Percentiles rank a stretch among this genome's conserved stretches.
Evolutionary conservation across 2,888 invertebrate genomes (phyloP).

Genomic region (Cheilosia variabilis): DNA sequence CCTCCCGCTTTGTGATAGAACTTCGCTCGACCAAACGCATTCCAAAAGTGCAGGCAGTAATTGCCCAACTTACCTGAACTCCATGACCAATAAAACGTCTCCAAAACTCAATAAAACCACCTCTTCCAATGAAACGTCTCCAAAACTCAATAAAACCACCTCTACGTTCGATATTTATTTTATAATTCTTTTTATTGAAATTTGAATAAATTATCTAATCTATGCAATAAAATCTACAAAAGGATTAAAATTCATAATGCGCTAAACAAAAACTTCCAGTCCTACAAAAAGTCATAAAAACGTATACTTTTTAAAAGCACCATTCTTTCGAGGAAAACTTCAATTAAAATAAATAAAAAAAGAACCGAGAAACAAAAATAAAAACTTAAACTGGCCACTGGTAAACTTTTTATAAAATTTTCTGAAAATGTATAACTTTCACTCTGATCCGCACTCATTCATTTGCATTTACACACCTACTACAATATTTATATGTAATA

Average conservation of each 20-base stretch:
- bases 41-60: no score
- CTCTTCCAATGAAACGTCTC: neutral
- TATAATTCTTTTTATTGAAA: slow-evolving; percentile 53
- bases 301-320: slow-evolving; percentile 82
- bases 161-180: slow-evolving; percentile 21
- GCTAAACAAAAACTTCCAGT: slow-evolving; percentile 30
- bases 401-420: slow-evolving; percentile 54
- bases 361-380: slow-evolving; percentile 7
- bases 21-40: no score
- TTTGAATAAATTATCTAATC: slow-evolving; percentile 73
- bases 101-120: neutral
- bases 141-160: slow-evolving; percentile 12
- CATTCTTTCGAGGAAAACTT: slow-evolving; percentile 76
- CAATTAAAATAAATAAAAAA: slow-evolving; percentile 18
- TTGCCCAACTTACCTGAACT: no score
- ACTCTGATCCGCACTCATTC: slow-evolving; percentile 29
- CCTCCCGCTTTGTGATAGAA: no score
- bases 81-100: neutral
- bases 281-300: slow-evolving; percentile 68
- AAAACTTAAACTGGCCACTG: slow-evolving; percentile 67
- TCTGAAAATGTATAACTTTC: slow-evolving; percentile 34
- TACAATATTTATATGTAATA: slow-evolving; percentile 44
- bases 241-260: slow-evolving; percentile 40
- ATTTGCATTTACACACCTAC: slow-evolving; percentile 12
- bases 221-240: slow-evolving; percentile 61